phyloP scores from a whole-genome alignment of 2,888 invertebrate species.

The Labia minor region DNA sequence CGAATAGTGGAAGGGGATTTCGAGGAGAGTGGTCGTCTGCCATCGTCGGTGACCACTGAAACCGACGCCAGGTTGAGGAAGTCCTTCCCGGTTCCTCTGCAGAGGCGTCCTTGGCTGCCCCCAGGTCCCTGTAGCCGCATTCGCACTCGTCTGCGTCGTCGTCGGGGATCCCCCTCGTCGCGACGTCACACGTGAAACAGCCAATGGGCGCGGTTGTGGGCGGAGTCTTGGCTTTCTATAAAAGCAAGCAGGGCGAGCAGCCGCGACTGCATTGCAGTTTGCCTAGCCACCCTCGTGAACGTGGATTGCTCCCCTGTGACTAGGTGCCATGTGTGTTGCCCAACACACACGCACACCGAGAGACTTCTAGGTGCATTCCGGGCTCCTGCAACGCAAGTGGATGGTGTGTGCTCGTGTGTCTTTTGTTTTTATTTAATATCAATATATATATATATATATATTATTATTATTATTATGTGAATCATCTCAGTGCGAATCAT shows the following conservation, averaged over 20 bases:
- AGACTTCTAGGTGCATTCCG: not conserved
- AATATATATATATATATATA: too few relatives aligned
- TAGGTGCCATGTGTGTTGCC: not conserved
- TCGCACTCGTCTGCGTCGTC: not conserved
- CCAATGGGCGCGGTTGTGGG: not conserved
- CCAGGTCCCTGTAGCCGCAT: not conserved
- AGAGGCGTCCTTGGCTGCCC: not conserved
- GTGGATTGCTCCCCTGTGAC: not conserved
- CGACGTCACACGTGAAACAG: not conserved
- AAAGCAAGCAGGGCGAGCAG: not conserved
- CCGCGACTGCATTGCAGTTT: constrained; percentile 13
- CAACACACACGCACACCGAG: not conserved
- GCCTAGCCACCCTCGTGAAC: not conserved
- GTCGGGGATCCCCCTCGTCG: not conserved
- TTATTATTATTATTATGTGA: too few relatives aligned
- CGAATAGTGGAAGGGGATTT: not conserved
- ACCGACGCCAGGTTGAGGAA: not conserved
- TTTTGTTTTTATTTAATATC: not conserved
- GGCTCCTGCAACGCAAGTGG: not conserved
- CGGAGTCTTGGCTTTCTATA: not conserved
- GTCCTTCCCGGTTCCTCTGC: not conserved
- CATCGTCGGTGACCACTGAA: not conserved
- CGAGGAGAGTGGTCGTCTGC: not conserved
- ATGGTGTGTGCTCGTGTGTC: not conserved
- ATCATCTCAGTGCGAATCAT: not conserved